Percentiles rank a stretch among this genome's conserved stretches.
phyloP scores from a whole-genome alignment of 2,888 invertebrate species.

The Polyommatus icarus region DNA sequence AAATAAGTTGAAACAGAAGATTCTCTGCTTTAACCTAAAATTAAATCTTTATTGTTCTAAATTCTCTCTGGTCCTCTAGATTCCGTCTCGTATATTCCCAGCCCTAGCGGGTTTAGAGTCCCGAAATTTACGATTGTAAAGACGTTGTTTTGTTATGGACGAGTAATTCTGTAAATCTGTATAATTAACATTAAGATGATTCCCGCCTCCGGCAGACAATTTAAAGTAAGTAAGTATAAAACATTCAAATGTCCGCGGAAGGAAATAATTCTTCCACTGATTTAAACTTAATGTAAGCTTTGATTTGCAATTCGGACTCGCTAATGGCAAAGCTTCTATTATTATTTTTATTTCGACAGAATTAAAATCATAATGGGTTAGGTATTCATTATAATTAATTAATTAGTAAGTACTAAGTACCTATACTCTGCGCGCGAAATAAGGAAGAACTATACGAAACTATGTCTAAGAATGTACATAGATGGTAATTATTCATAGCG shows the following conservation, averaged over 20 bases:
- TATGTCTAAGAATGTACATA: too few relatives aligned
- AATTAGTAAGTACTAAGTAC: too few relatives aligned
- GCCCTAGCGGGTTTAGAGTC: slow-evolving; percentile 11
- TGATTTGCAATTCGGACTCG: slow-evolving; percentile 2
- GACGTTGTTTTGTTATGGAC: slow-evolving; percentile 78
- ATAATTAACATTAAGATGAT: slow-evolving; percentile 81
- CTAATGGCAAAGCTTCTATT: background rate
- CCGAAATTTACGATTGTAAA: slow-evolving; percentile 77
- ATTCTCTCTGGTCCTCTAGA: background rate
- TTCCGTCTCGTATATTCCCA: background rate
- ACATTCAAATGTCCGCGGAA: slow-evolving; percentile 76
- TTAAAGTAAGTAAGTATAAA: slow-evolving; percentile 66
- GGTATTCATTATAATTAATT: too few relatives aligned
- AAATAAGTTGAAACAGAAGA: too few relatives aligned
- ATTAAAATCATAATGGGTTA: too few relatives aligned
- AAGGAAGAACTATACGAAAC: too few relatives aligned
- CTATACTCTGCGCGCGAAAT: too few relatives aligned
- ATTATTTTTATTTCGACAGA: background rate
- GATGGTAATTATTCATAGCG: too few relatives aligned
- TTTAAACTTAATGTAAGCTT: slow-evolving; percentile 12
- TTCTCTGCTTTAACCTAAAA: too few relatives aligned
- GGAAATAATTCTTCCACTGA: slow-evolving; percentile 59
- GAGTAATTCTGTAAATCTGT: slow-evolving; percentile 79
- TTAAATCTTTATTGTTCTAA: too few relatives aligned
- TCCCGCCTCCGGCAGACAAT: slow-evolving; percentile 56